phyloP scores from a whole-genome alignment of 2,797 vertebrate species.

The Chaetophractus vellerosus region DNA sequence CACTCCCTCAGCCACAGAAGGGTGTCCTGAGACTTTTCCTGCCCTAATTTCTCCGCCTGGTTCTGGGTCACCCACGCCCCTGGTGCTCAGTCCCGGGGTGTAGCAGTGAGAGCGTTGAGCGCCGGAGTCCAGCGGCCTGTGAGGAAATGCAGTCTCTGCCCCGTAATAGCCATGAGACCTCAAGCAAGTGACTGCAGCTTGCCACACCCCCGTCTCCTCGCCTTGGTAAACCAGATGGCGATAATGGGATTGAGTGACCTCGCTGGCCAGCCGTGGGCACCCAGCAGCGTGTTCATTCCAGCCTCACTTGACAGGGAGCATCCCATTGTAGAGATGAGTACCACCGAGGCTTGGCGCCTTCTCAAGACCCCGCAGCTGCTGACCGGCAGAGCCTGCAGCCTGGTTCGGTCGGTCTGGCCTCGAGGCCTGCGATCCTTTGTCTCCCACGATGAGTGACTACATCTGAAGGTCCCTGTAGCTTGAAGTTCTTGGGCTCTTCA shows the following conservation, averaged over 20 bases:
- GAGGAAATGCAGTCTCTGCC: neutral
- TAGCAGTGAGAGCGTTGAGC: fast-evolving
- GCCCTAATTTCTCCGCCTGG: neutral
- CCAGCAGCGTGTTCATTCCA: fast-evolving
- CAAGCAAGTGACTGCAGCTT: neutral
- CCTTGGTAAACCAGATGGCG: neutral
- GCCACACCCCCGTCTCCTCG: neutral
- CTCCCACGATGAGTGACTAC: neutral
- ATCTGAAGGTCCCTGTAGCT: neutral
- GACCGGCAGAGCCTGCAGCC: neutral
- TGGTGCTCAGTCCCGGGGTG: neutral
- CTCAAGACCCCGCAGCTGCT: neutral
- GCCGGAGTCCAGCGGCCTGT: neutral
- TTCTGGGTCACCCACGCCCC: neutral
- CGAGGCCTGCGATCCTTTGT: neutral
- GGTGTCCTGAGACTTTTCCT: conserved; percentile 60
- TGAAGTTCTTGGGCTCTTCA: neutral
- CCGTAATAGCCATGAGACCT: fast-evolving
- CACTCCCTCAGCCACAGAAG: conserved; percentile 60
- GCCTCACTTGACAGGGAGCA: neutral
- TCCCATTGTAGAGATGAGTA: neutral
- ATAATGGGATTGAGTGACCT: neutral
- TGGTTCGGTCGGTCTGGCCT: neutral
- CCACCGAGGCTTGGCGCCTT: neutral
- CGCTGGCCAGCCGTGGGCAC: fast-evolving